Conservation (phyloP, 2,797 vertebrate species). For the Glyptemys insculpta region DNA sequence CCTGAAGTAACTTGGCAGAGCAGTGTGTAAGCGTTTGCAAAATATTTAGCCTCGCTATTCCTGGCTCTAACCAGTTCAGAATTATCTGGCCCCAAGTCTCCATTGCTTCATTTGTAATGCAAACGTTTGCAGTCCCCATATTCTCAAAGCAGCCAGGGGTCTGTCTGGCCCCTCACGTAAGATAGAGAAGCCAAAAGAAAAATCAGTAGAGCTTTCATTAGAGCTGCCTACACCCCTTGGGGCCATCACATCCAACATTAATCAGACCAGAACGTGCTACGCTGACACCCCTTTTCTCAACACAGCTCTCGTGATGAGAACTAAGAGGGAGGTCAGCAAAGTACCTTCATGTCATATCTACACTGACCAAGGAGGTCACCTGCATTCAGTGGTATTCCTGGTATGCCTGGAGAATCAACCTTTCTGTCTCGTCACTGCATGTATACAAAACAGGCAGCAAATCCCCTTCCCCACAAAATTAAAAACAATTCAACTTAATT, state of each 20-base stretch:
- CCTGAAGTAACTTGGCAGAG: not conserved
- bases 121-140: not conserved
- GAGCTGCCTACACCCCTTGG: not conserved
- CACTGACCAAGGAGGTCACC: not conserved
- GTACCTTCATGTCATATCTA: not conserved
- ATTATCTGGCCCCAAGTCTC: not conserved
- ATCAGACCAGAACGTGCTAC: not conserved
- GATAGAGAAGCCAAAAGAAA: not conserved
- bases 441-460: not conserved
- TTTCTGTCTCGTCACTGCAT: not conserved
- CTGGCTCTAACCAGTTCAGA: not conserved
- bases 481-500: rapidly evolving
- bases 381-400: not conserved
- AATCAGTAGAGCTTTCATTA: too few relatives aligned
- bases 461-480: not conserved
- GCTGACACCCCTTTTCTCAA: not conserved
- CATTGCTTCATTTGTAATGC: not conserved
- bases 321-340: not conserved
- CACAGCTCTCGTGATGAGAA: rapidly evolving
- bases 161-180: not conserved
- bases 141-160: not conserved
- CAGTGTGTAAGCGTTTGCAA: not conserved
- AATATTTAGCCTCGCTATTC: not conserved
- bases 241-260: not conserved
- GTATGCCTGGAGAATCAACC: not conserved